Evolutionary conservation across 2,888 invertebrate species (phyloP).

Genomic region (Hypsopygia costalis): DNA sequence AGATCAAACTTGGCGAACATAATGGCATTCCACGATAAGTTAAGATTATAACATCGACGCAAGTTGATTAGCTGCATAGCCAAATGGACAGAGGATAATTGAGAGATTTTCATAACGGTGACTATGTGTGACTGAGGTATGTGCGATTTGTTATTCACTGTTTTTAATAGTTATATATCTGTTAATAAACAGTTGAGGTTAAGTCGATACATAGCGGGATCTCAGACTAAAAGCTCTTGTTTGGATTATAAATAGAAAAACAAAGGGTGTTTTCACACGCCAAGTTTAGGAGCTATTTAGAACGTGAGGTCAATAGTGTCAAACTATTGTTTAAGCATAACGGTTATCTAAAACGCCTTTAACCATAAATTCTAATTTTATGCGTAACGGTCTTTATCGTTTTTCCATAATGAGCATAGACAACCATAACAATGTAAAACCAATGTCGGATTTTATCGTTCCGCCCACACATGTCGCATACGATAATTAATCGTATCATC

Average conservation of each 20-base stretch:
- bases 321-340: constrained; percentile 42
- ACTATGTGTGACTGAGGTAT: no score
- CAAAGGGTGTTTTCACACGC: constrained; percentile 15
- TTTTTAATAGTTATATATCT: no score
- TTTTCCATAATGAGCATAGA: constrained; percentile 33
- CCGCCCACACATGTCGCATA: constrained; percentile 35
- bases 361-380: constrained; percentile 40
- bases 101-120: no score
- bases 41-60: no score
- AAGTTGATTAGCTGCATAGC: no score
- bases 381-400: constrained; percentile 51
- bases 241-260: background rate
- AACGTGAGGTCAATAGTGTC: constrained; percentile 21
- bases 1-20: no score
- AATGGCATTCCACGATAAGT: no score
- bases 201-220: no score
- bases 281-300: constrained; percentile 31
- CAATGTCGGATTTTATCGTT: constrained; percentile 32
- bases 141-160: no score
- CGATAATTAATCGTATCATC: constrained; percentile 29
- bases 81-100: no score
- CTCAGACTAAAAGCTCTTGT: no score
- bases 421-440: constrained; percentile 20
- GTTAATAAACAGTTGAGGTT: no score
- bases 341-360: constrained; percentile 36